Conservation (phyloP, 1,140 invertebrate genomes). For the Scaptodrosophila lebanonensis region DNA sequence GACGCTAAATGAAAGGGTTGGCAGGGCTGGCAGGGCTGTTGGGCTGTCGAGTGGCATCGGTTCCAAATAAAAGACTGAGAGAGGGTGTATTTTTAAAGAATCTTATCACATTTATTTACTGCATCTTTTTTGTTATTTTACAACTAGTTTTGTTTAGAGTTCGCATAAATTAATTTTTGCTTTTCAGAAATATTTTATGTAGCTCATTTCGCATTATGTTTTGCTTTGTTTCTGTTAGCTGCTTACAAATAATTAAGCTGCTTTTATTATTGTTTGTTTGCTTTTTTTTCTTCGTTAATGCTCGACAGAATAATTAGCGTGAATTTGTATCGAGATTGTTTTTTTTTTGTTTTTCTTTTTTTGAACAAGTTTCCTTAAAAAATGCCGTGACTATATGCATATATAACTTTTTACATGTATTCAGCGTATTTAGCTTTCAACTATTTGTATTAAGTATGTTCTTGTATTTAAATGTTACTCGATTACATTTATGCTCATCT, state of each 20-base stretch:
- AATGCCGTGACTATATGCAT: constrained; percentile 37
- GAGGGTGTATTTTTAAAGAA: constrained; percentile 65
- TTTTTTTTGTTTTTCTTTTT: constrained; percentile 20
- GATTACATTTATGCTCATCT: constrained; percentile 44
- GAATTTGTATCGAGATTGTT: constrained; percentile 35
- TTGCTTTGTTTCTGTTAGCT: constrained; percentile 33
- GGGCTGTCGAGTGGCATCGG: too few species aligned
- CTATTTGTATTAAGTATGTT: constrained; percentile 39
- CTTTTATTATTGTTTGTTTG: constrained; percentile 26
- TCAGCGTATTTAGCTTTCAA: constrained; percentile 28
- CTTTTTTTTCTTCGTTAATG: constrained; percentile 18
- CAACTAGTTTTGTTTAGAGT: constrained; percentile 53
- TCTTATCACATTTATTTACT: constrained; percentile 78
- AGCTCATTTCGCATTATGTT: constrained; percentile 48
- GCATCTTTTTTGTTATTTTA: constrained; percentile 58
- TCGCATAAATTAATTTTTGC: constrained; percentile 53
- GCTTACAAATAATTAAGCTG: constrained; percentile 53
- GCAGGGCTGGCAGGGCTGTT: too few species aligned
- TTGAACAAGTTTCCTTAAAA: too few species aligned
- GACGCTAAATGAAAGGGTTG: too few species aligned
- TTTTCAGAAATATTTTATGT: constrained; percentile 58
- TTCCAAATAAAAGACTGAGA: constrained; percentile 19
- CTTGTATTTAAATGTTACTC: constrained; percentile 55
- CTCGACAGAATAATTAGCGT: constrained; percentile 15
- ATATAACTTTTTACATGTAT: constrained; percentile 44